Percentiles rank a stretch among this genome's conserved stretches.
Conservation (phyloP, 2,797 vertebrate species). For the Schizopygopsis malacanthus region DNA sequence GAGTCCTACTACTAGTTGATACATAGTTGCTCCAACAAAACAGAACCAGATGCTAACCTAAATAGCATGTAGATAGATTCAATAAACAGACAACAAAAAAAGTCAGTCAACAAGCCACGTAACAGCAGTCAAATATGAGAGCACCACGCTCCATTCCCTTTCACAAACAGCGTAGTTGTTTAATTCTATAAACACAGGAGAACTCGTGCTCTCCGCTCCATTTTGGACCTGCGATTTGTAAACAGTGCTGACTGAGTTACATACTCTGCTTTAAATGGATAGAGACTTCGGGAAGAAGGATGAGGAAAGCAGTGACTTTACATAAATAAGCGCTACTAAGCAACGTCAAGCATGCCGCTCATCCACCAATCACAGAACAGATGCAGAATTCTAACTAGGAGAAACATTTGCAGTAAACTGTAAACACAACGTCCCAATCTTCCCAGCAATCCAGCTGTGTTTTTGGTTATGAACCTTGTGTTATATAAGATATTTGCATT, state of each 20-base stretch:
- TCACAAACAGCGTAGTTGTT: constrained; percentile 23
- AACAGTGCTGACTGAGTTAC: constrained; percentile 20
- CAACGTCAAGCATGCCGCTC: not conserved
- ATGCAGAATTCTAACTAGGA: not conserved
- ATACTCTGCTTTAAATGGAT: constrained; percentile 47
- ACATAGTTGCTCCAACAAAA: not conserved
- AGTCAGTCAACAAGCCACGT: not conserved
- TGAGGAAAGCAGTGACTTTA: not conserved
- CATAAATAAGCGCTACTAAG: constrained; percentile 26
- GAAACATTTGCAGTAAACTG: not conserved
- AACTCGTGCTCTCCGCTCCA: constrained; percentile 12
- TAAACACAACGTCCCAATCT: not conserved
- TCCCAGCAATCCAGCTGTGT: not conserved
- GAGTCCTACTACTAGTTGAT: not conserved
- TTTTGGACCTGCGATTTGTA: constrained; percentile 33
- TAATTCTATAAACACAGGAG: constrained; percentile 45
- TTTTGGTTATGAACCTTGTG: not conserved
- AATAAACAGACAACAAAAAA: not conserved
- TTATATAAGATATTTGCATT: constrained; percentile 10
- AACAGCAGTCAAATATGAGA: not conserved
- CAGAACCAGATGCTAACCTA: not conserved
- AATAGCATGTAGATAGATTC: not conserved
- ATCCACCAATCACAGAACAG: constrained; percentile 22
- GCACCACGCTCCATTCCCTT: not conserved
- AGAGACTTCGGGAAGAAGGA: constrained; percentile 18